Percentiles rank a stretch among this genome's conserved stretches.
Evolutionary conservation across 2,797 vertebrate species (phyloP).

Genomic region (Rousettus madagascariensis): DNA sequence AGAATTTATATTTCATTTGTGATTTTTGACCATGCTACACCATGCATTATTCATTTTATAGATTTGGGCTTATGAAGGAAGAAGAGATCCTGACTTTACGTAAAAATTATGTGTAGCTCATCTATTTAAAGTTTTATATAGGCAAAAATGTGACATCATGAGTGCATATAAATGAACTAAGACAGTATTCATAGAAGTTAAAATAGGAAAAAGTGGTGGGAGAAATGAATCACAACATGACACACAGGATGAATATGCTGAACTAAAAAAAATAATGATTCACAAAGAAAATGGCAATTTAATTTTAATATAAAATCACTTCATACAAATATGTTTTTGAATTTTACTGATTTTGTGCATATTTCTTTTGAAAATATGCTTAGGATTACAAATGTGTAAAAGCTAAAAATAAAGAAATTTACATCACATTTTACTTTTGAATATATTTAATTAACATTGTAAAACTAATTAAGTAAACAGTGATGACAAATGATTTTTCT

Average conservation of each 20-base stretch:
- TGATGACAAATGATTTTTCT: not conserved
- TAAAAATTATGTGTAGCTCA: not conserved
- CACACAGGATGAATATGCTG: slow-evolving; percentile 18
- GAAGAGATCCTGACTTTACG: not conserved
- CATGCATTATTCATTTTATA: not conserved
- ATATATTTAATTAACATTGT: not conserved
- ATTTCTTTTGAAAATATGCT: slow-evolving; percentile 2
- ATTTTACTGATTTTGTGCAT: not conserved
- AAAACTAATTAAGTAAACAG: slow-evolving; percentile 17
- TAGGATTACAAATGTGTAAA: not conserved
- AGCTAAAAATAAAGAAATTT: not conserved
- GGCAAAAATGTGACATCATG: slow-evolving; percentile 50
- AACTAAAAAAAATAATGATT: slow-evolving; percentile 34
- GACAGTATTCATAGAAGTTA: slow-evolving; percentile 29
- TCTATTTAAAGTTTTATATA: slow-evolving; percentile 28
- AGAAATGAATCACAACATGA: slow-evolving; percentile 64
- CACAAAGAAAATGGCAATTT: slow-evolving; percentile 31
- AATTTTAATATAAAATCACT: slow-evolving; percentile 31
- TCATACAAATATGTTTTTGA: slow-evolving; percentile 7
- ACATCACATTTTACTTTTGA: not conserved
- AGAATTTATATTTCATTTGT: not conserved
- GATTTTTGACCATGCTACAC: not conserved
- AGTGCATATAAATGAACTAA: slow-evolving; percentile 23
- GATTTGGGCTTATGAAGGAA: not conserved
- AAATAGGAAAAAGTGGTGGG: slow-evolving; percentile 64